Percentiles rank a stretch among this genome's conserved stretches.
Evolutionary conservation across 2,888 invertebrate species (phyloP).

Genomic region (Dasysyrphus albostriatus): DNA sequence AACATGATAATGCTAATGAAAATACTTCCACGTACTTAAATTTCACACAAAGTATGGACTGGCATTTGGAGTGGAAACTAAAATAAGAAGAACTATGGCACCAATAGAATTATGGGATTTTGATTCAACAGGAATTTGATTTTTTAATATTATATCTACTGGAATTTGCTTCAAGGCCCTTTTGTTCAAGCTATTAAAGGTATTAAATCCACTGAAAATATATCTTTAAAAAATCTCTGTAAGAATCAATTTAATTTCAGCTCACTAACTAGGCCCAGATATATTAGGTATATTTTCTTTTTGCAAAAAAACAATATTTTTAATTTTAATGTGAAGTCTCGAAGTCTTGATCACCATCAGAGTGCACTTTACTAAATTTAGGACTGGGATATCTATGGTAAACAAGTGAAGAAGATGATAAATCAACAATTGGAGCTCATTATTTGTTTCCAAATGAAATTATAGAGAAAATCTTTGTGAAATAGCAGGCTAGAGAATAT

Average conservation of each 20-base stretch:
- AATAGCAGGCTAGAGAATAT: no score
- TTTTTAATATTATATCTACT: background rate
- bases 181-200: background rate
- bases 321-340: no score
- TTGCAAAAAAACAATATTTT: no score
- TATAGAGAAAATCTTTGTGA: no score
- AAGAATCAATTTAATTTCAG: background rate
- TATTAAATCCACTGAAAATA: background rate
- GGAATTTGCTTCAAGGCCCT: background rate
- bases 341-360: no score
- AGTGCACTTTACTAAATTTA: no score
- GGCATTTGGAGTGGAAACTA: conserved; percentile 6
- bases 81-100: conserved; percentile 12
- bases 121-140: background rate
- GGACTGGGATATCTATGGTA: no score
- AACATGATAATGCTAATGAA: conserved; percentile 23
- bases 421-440: no score
- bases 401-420: no score
- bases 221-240: background rate
- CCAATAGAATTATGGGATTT: conserved; percentile 16
- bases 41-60: conserved; percentile 46
- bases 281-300: no score
- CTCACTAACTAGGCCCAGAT: no score
- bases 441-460: no score
- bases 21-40: conserved; percentile 55